Evolutionary conservation across 1,140 invertebrate species (phyloP).

Genomic region (Ceratoteleas bidentatus): DNA sequence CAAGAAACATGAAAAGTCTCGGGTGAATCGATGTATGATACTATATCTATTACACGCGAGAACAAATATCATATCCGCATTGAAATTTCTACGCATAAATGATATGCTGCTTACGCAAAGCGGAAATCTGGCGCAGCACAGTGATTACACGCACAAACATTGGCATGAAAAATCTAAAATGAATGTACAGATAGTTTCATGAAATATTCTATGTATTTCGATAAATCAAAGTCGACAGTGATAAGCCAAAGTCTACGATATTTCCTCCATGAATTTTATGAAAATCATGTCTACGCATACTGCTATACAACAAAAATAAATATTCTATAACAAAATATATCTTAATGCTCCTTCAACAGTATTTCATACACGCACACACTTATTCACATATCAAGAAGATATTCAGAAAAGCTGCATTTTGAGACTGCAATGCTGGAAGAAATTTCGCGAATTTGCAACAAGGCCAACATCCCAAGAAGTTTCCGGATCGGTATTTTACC

Average conservation of each 20-base stretch:
- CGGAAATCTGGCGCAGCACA: neutral
- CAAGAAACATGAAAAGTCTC: conserved; percentile 22
- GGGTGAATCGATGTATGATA: conserved; percentile 25
- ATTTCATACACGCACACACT: neutral
- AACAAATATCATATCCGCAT: conserved; percentile 32
- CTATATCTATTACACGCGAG: conserved; percentile 22
- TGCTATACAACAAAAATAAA: too few relatives aligned
- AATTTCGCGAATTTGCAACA: conserved; percentile 18
- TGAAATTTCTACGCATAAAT: conserved; percentile 17
- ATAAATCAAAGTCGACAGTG: neutral
- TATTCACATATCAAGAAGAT: neutral
- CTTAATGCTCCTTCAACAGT: neutral
- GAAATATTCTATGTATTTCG: neutral
- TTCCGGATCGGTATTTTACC: conserved; percentile 36
- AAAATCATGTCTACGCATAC: too few relatives aligned
- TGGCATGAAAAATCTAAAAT: conserved; percentile 2
- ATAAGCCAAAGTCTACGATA: too few relatives aligned
- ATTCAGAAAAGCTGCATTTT: conserved; percentile 7
- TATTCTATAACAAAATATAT: neutral
- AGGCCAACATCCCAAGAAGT: conserved; percentile 17
- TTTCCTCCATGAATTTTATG: neutral
- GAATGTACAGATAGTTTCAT: neutral
- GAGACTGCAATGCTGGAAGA: conserved; percentile 23
- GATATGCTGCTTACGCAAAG: neutral
- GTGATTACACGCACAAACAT: neutral